Evolutionary conservation across 2,888 invertebrate species (phyloP).

Genomic region (Trissoscelio sp.): DNA sequence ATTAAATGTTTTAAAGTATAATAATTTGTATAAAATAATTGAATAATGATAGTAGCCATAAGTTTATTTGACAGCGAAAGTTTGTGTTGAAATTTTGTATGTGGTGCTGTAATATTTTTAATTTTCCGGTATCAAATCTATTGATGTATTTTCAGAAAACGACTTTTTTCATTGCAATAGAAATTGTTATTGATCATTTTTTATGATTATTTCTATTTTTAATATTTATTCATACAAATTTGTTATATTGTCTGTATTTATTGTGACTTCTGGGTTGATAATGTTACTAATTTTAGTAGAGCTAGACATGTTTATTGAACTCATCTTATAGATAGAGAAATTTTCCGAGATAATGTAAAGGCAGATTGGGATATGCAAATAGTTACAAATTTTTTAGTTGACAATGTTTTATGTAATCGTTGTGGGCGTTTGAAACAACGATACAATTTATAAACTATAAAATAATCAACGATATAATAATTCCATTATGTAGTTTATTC

Average conservation of each 20-base stretch:
- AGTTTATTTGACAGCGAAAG: too few relatives aligned
- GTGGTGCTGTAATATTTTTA: constrained; percentile 27
- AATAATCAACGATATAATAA: not conserved
- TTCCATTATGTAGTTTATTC: not conserved
- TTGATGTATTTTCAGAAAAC: constrained; percentile 1
- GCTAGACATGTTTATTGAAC: constrained; percentile 3
- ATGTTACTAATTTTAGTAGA: constrained; percentile 18
- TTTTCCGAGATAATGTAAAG: constrained; percentile 48
- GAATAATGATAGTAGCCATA: too few relatives aligned
- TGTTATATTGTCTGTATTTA: constrained; percentile 6
- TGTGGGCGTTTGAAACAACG: not conserved
- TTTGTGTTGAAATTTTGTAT: constrained; percentile 22
- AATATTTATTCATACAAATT: constrained; percentile 28
- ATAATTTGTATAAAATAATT: too few relatives aligned
- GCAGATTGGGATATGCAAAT: constrained; percentile 16
- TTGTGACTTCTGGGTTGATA: constrained; percentile 14
- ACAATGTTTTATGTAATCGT: not conserved
- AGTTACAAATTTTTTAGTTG: not conserved
- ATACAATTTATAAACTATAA: not conserved
- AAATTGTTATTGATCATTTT: constrained; percentile 22
- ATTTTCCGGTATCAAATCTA: not conserved
- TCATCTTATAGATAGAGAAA: constrained; percentile 4
- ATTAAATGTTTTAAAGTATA: too few relatives aligned
- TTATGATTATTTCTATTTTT: constrained; percentile 28
- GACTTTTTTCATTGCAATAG: constrained; percentile 10